Base-by-base conservation (phyloP, 2,888 invertebrate species). In the Stenchaetothrips biformis region DNA sequence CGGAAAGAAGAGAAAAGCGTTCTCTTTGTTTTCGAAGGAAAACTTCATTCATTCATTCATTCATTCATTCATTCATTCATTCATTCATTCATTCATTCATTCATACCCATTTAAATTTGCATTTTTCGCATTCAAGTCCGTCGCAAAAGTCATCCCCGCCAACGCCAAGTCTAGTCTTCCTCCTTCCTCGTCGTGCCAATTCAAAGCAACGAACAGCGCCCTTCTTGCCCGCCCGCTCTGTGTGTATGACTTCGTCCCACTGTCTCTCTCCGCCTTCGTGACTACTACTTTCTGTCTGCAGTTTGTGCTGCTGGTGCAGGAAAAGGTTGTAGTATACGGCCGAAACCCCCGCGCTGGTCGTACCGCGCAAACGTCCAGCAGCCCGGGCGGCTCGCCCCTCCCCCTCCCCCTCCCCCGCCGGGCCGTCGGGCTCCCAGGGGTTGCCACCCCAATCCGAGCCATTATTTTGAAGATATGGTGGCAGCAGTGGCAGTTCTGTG, bases 381-480 rank as follows among this genome's bases (percentile, higher is more conserved):
- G 37, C 53, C 16, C 7, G 59, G 18, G 59, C 59, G 13, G 16
- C 25, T 25, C 25, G 53, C 16, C 67, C 67, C 11, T 4, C 67
- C 21, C 67, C 25, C 67, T 21, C 21, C 53, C 16, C 67, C 21
- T 18, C 67, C n/a, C n/a, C 67, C 67, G 67, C 21, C 67, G 67
- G 21, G 7, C 67, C 9, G 67, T 25, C 67, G 25, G 13, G 53
- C 53, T 74, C 21, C 67, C 67, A 74, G 67, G 67, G 53, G 67
- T 25, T 25, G 67, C 67, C 67, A 74, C 67, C 67, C 67, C 67
- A 74, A 74, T 74, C 67, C 67, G 67, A 21, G 11, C 67, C 67
- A 74, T 74, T 74, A 74, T 74, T 74, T 74, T 74, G 67, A 74
- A 74, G 67, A 74, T 74, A 74, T 74, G 67, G 67, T 74, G 67